Evolutionary conservation across 2,888 invertebrate species (phyloP), one percentile per base, ranked within the genome.

Genomic region (Gandaritis pyraliata): DNA sequence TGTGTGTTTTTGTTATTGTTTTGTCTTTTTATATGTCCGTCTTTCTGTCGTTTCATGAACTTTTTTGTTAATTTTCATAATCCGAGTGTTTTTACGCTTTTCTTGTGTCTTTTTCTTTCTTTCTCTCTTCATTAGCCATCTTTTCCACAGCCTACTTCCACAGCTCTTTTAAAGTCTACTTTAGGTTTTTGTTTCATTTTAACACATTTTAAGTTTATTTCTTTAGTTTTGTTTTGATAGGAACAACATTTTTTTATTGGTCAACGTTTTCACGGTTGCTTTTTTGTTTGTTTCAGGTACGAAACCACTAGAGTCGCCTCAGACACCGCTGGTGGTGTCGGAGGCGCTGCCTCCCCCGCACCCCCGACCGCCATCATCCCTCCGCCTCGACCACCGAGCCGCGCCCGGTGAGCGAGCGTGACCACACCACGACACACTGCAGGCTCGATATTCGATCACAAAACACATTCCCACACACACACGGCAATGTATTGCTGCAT

Each of bases 301-400:
- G 76, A 95, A 96, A 77, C 97, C 97, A 2, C 89, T 96, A 80
- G 97, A 97, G 75, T 96, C 96, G 50, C 97, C 97, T 15, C 96
- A 96, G 86, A 97, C 97, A 64, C 97, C 97, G 41, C 92, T 95
- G 74, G 94, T 93, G 66, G 93, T 94, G 67, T 88, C 89, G 49
- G 92, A 90, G 70, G 84, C 88, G 64, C 80, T 91, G 36, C 90
- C 88, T 8, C 88, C 90, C 38, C 87, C 89, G 56, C 90, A 90
- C 77, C 92, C 91, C 56, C 86, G 90, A 23, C 92, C 92, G 66
- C 92, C 93, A 3, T 91, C 90, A 3, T 92, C 92, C 43, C 89
- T 93, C 58, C 88, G 92, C 61, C 90, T 94, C 74, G 94, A 94
- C 72, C 90, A 88, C 75, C 92, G 93, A 75, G 93, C 87, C 81